Conservation (phyloP, 2,113 vertebrate genomes). For the Galeopterus variegatus region DNA sequence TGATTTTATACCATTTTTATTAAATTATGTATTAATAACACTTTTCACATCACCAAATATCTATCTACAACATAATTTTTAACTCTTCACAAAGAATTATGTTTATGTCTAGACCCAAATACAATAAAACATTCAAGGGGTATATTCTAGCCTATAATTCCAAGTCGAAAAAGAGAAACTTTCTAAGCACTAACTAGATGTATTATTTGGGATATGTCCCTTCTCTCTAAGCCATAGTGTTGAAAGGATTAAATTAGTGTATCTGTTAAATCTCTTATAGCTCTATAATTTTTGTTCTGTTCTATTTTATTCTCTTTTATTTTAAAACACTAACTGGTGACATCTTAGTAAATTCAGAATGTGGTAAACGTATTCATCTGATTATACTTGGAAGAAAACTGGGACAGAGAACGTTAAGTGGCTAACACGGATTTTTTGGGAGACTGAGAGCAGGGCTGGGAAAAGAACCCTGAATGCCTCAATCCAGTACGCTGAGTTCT, state of each 20-base stretch:
- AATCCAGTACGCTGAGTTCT: slow-evolving; percentile 62
- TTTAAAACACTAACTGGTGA: slow-evolving; percentile 63
- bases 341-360: slow-evolving; percentile 65
- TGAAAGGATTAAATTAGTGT: slow-evolving; percentile 1
- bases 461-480: slow-evolving; percentile 36
- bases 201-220: background rate
- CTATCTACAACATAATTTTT: background rate
- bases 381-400: slow-evolving; percentile 72
- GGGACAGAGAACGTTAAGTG: slow-evolving; percentile 6
- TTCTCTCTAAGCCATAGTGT: background rate
- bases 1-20: slow-evolving; percentile 13
- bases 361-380: slow-evolving; percentile 51
- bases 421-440: slow-evolving; percentile 49
- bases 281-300: slow-evolving; percentile 60
- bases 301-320: slow-evolving; percentile 67
- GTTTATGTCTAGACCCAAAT: background rate
- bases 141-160: slow-evolving; percentile 16
- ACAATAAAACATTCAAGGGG: background rate
- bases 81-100: background rate
- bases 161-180: background rate
- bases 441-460: slow-evolving; percentile 36
- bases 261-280: slow-evolving; percentile 48
- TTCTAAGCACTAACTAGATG: background rate
- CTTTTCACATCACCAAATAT: background rate
- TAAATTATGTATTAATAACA: background rate